phyloP scores from a whole-genome alignment of 2,797 vertebrate species.

The Pseudochirops cupreus region DNA sequence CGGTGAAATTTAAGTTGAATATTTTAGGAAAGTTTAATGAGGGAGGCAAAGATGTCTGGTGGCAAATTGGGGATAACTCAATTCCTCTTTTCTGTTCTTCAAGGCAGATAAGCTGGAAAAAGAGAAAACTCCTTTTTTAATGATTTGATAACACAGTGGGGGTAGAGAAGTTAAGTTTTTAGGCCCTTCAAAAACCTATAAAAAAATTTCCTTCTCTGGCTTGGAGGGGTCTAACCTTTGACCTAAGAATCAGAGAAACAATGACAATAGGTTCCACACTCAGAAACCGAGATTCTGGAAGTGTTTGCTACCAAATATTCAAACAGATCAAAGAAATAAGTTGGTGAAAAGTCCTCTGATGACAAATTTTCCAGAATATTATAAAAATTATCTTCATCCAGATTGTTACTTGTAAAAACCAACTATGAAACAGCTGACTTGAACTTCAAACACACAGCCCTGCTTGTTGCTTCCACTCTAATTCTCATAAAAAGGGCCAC shows the following conservation, averaged over 20 bases:
- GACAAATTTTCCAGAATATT: constrained; percentile 9
- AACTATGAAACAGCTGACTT: constrained; percentile 19
- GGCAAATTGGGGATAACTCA: constrained; percentile 30
- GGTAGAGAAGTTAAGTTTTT: background rate
- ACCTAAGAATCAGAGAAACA: background rate
- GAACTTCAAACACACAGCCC: constrained; percentile 18
- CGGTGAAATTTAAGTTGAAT: constrained; percentile 33
- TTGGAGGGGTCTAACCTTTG: constrained; percentile 32
- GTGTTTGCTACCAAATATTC: constrained; percentile 6
- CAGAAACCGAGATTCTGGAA: background rate
- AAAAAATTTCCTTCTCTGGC: background rate
- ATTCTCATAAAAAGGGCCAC: constrained; percentile 25
- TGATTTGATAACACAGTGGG: constrained; percentile 34
- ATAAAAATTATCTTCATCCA: constrained; percentile 13
- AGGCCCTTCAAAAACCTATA: background rate
- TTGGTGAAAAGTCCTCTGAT: constrained; percentile 13
- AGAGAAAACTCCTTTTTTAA: constrained; percentile 25
- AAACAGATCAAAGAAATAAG: background rate
- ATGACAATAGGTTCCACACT: background rate
- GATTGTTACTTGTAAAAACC: constrained; percentile 28
- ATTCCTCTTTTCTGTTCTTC: constrained; percentile 43
- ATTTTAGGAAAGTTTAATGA: background rate
- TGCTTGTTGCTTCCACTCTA: constrained; percentile 29
- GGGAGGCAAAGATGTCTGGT: constrained; percentile 28
- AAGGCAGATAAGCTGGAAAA: constrained; percentile 20